Conservation (phyloP, 2,888 invertebrate genomes). For the Scaptomyza caliginosa region DNA sequence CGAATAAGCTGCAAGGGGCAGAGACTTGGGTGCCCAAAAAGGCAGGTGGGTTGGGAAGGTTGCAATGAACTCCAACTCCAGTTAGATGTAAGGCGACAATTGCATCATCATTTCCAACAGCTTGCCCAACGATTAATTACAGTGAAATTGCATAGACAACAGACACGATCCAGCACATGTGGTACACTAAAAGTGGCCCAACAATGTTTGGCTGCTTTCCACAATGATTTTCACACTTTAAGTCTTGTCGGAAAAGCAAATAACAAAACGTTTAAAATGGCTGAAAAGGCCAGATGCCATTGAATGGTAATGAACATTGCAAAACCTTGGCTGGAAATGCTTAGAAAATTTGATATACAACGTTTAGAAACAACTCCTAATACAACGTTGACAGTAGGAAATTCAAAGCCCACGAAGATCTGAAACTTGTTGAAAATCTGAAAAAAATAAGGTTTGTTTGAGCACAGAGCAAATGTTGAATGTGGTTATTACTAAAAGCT, state of each 20-base stretch:
- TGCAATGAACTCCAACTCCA: conserved; percentile 28
- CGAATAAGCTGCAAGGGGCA: background rate
- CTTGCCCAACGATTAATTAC: conserved; percentile 60
- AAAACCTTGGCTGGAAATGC: background rate
- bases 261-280: conserved; percentile 28
- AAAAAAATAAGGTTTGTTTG: conserved; percentile 28
- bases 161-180: conserved; percentile 4
- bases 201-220: conserved; percentile 29
- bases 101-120: conserved; percentile 40
- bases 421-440: conserved; percentile 44
- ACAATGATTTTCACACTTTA: conserved; percentile 20
- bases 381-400: conserved; percentile 25
- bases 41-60: background rate
- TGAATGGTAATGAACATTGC: conserved; percentile 15
- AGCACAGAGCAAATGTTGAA: conserved; percentile 52
- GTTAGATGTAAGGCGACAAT: conserved; percentile 17
- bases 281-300: conserved; percentile 46
- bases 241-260: conserved; percentile 29
- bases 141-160: conserved; percentile 41
- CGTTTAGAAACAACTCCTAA: conserved; percentile 9
- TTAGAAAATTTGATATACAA: background rate
- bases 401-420: conserved; percentile 45
- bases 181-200: background rate
- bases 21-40: background rate
- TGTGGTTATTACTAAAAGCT: too few relatives aligned